A percentile compares a stretch with the other conserved stretches of the same genome.
phyloP scores from a whole-genome alignment of 2,797 vertebrate genomes.

The Enteromius paludinosus region DNA sequence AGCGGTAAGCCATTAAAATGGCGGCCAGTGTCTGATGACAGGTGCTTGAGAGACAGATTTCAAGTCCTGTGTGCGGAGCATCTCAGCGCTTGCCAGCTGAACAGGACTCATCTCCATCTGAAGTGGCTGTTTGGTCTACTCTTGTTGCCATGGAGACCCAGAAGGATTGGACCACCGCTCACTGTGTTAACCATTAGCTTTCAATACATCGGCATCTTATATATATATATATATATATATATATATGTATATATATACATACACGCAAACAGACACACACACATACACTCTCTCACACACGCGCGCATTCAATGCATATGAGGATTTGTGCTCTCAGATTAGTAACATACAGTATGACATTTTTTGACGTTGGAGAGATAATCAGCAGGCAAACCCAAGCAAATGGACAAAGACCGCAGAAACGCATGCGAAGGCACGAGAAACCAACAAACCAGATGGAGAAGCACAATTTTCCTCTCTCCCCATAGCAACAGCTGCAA shows the following conservation, averaged over 20 bases:
- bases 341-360: slow-evolving; percentile 65
- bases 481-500: slow-evolving; percentile 43
- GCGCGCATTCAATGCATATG: slow-evolving; percentile 32
- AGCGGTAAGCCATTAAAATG: slow-evolving; percentile 32
- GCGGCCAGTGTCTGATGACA: slow-evolving; percentile 23
- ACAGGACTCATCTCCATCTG: slow-evolving; percentile 35
- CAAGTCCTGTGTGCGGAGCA: slow-evolving; percentile 22
- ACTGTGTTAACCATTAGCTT: slow-evolving; percentile 33
- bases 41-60: slow-evolving; percentile 24
- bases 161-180: slow-evolving; percentile 32
- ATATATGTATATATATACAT: slow-evolving; percentile 10
- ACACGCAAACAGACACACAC: slow-evolving; percentile 3
- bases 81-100: slow-evolving; percentile 33
- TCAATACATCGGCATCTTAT: neutral
- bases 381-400: slow-evolving; percentile 78
- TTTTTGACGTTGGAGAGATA: slow-evolving; percentile 68
- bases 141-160: slow-evolving; percentile 53
- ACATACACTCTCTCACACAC: neutral
- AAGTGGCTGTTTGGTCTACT: slow-evolving; percentile 30
- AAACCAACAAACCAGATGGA: slow-evolving; percentile 79
- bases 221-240: slow-evolving; percentile 14
- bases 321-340: slow-evolving; percentile 56
- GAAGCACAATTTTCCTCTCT: slow-evolving; percentile 64
- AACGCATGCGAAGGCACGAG: slow-evolving; percentile 85
- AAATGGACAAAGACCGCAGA: slow-evolving; percentile 76